Evolutionary conservation across 2,113 vertebrate genomes (phyloP), one percentile per base, ranked within the genome.

Genomic region (Crotalus tigris): DNA sequence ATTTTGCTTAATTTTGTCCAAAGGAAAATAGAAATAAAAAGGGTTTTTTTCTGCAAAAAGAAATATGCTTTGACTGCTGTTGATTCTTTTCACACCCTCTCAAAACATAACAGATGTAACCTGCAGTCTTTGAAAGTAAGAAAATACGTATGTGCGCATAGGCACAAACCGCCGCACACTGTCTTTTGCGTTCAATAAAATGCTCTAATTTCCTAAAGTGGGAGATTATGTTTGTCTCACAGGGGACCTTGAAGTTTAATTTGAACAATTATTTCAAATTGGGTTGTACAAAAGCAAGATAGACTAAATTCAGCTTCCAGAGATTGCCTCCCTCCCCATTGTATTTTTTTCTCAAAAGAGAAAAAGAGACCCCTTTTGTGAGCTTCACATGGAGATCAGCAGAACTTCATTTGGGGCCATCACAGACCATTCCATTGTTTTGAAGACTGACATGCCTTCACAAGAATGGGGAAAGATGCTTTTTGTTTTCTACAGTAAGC

Each of bases 261-360:
- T 91, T 85, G 57, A 93, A 95, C 93, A 91, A 0, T 90, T 55
- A 44, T 85, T 26, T 95, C 58, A 91, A 92, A 51, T 87, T 81
- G 55, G 57, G 86, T 94, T 95, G 95, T 95, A 90, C 75, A 92
- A 96, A 95, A 93, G 59, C 13, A 89, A 69, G 86, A 90, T 46
- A 94, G 94, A 92, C 90, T 81, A 64, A 10, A 85, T 91, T 89
- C 92, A 53, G 46, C 75, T 96, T 87, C 53, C 92, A 49, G 59
- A 96, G 93, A 88, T 91, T 94, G 94, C 96, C 94, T 92, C 91
- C 94, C 94, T 94, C 94, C n/a, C 33, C 93, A 44, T 88, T 94
- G 2, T 39, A 39, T 39, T 39, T 39, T 39, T 39, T 39, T 39
- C 39, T 39, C 39, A 39, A 39, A 39, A 39, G 39, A 39, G 39